A percentile compares a stretch with the other conserved stretches of the same genome.
Conservation (phyloP, 2,888 invertebrate genomes). For the Oxycera nigricornis region DNA sequence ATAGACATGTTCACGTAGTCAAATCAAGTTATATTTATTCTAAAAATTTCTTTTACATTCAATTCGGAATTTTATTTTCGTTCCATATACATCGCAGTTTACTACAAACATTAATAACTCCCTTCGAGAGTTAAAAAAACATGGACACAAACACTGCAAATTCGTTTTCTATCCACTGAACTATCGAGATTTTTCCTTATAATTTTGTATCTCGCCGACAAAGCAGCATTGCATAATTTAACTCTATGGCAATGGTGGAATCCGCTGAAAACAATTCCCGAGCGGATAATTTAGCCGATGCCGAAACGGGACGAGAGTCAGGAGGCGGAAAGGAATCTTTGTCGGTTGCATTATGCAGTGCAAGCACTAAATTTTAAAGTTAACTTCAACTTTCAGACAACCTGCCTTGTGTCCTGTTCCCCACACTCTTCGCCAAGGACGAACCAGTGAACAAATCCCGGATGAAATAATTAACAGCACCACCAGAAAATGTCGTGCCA, state of each 20-base stretch:
- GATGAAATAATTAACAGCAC: slow-evolving; percentile 35
- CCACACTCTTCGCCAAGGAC: background rate
- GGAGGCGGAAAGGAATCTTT: background rate
- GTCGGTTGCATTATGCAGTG: slow-evolving; percentile 30
- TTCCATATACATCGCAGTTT: too few relatives aligned
- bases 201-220: background rate
- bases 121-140: background rate
- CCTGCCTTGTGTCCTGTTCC: too few relatives aligned
- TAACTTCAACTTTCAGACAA: slow-evolving; percentile 27
- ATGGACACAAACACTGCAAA: background rate
- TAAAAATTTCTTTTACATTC: too few relatives aligned
- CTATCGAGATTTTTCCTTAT: background rate
- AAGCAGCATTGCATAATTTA: background rate
- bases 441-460: slow-evolving; percentile 19
- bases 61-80: too few relatives aligned
- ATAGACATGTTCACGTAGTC: too few relatives aligned
- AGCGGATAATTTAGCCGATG: slow-evolving; percentile 15
- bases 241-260: background rate
- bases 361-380: slow-evolving; percentile 39
- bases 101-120: too few relatives aligned
- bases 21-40: too few relatives aligned
- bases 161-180: background rate
- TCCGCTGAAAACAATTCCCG: slow-evolving; percentile 16
- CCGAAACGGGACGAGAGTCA: background rate
- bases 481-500: slow-evolving; percentile 36